Conservation (phyloP, 1,140 invertebrate species). For the Drosophila punjabiensis region DNA sequence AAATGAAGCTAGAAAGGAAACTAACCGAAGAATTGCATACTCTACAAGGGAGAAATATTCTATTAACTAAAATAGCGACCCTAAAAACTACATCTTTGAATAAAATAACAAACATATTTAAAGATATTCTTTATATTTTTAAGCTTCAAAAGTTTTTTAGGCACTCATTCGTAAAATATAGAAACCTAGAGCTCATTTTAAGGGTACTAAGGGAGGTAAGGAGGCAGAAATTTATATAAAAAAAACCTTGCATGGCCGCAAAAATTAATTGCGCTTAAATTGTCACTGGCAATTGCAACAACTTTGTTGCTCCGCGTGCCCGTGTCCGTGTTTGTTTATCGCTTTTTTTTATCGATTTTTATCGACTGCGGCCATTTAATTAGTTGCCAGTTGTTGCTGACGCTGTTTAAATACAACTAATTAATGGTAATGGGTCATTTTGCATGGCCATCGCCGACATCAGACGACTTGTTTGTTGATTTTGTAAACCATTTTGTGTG, state of each 20-base stretch:
- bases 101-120: too few relatives aligned
- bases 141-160: not conserved
- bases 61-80: too few relatives aligned
- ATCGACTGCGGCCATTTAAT: slow-evolving; percentile 69
- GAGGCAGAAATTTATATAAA: not conserved
- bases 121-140: too few relatives aligned
- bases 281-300: slow-evolving; percentile 68
- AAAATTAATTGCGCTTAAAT: slow-evolving; percentile 80
- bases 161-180: not conserved
- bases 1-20: not conserved
- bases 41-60: not conserved
- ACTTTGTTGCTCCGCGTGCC: slow-evolving; percentile 48
- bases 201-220: not conserved
- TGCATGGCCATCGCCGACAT: slow-evolving; percentile 73
- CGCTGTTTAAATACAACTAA: slow-evolving; percentile 76
- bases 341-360: slow-evolving; percentile 68
- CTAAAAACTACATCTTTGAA: too few relatives aligned
- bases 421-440: slow-evolving; percentile 81
- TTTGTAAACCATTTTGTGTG: slow-evolving; percentile 72
- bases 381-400: slow-evolving; percentile 49
- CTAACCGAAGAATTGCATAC: not conserved
- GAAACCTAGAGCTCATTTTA: not conserved
- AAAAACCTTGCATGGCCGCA: slow-evolving; percentile 50
- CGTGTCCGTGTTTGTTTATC: slow-evolving; percentile 58
- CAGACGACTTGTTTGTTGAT: slow-evolving; percentile 71